phyloP scores from a whole-genome alignment of 2,797 vertebrate species.

The Megalops cyprinoides region DNA sequence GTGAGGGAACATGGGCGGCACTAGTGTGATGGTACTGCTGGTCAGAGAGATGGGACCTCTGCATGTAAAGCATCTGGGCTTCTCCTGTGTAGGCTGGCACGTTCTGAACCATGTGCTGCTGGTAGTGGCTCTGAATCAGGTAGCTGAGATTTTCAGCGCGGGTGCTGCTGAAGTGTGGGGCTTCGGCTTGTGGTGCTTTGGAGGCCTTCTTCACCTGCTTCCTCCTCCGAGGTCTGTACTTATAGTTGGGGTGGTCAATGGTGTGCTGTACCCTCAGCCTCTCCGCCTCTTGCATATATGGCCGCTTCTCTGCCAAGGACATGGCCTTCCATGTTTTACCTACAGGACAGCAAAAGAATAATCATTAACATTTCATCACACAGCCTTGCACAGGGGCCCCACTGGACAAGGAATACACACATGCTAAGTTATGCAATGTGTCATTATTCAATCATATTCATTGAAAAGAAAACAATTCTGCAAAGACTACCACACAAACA shows the following conservation, averaged over 20 bases:
- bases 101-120: slow-evolving; percentile 55
- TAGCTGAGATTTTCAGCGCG: slow-evolving; percentile 75
- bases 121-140: slow-evolving; percentile 71
- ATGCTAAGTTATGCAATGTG: not conserved
- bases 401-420: not conserved
- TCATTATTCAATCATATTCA: too few relatives aligned
- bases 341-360: slow-evolving; percentile 50
- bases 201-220: slow-evolving; percentile 87
- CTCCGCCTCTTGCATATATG: slow-evolving; percentile 96
- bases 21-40: slow-evolving; percentile 68
- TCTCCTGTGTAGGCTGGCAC: slow-evolving; percentile 65
- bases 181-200: slow-evolving; percentile 53
- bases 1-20: slow-evolving; percentile 50
- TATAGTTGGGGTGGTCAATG: slow-evolving; percentile 95
- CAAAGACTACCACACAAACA: too few relatives aligned
- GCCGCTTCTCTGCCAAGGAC: slow-evolving; percentile 88
- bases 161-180: slow-evolving; percentile 53
- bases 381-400: not conserved
- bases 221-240: slow-evolving; percentile 89
- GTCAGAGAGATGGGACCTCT: slow-evolving; percentile 70
- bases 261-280: slow-evolving; percentile 93
- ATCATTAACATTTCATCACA: not conserved
- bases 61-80: slow-evolving; percentile 69
- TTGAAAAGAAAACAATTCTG: too few relatives aligned
- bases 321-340: slow-evolving; percentile 93